phyloP scores from a whole-genome alignment of 2,113 vertebrate species.

The Cyphomyrus discorhynchus region DNA sequence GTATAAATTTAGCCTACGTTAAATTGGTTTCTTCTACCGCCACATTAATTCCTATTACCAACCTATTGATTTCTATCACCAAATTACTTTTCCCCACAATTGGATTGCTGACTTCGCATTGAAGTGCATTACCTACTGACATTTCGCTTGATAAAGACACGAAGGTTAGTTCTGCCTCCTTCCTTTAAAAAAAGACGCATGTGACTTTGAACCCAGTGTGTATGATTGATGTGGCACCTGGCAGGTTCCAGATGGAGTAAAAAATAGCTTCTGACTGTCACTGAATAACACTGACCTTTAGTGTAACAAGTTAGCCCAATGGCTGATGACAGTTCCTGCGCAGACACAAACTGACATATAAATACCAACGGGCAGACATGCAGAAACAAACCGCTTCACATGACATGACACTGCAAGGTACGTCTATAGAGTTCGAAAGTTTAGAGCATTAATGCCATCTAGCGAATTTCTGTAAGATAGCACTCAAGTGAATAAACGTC shows the following conservation, averaged over 20 bases:
- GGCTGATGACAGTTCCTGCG: not conserved
- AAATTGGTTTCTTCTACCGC: not conserved
- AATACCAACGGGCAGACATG: not conserved
- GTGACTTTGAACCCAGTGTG: not conserved
- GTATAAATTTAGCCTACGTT: not conserved
- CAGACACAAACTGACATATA: not conserved
- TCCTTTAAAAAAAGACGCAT: not conserved
- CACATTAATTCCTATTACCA: not conserved
- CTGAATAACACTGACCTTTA: conserved; percentile 25
- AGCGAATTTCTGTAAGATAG: conserved; percentile 17
- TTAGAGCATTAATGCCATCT: conserved; percentile 29
- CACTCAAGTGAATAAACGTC: not conserved
- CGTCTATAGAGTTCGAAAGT: not conserved
- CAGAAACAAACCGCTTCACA: not conserved
- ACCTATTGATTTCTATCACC: not conserved
- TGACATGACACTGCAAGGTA: not conserved
- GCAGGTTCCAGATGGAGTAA: not conserved
- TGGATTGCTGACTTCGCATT: not conserved
- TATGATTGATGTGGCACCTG: conserved; percentile 23
- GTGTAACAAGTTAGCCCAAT: not conserved
- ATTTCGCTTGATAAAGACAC: not conserved
- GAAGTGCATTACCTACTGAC: not conserved
- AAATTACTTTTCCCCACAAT: not conserved
- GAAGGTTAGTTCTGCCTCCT: not conserved
- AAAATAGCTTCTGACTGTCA: conserved; percentile 15